phyloP scores from a whole-genome alignment of 2,113 vertebrate species.

The Perccottus glenii region DNA sequence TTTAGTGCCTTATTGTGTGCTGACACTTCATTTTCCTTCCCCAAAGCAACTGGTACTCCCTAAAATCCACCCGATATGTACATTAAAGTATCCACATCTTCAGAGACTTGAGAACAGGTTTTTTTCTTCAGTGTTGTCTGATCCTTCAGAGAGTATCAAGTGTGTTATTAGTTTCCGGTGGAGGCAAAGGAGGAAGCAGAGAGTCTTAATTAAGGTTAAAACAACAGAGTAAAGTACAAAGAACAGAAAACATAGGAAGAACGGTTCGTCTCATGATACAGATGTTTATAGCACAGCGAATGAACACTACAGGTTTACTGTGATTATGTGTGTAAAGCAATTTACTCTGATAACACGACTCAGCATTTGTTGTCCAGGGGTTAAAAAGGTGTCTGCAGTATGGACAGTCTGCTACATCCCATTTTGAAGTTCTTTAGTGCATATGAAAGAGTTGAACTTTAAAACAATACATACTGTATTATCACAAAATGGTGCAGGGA shows the following conservation, averaged over 20 bases:
- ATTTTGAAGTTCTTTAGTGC: too few species aligned
- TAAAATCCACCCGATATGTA: background rate
- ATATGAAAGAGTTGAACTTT: too few species aligned
- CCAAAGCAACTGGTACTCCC: slow-evolving; percentile 5
- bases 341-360: background rate
- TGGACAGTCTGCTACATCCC: too few species aligned
- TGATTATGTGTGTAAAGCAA: too few species aligned
- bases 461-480: too few species aligned
- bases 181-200: background rate
- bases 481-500: too few species aligned
- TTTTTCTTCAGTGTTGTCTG: background rate
- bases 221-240: background rate
- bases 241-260: slow-evolving; percentile 6
- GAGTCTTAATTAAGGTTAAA: background rate
- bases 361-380: background rate
- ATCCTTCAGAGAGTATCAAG: background rate
- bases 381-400: too few species aligned
- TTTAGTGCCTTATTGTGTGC: slow-evolving; percentile 8
- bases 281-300: slow-evolving; percentile 5
- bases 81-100: too few species aligned
- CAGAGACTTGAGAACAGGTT: background rate
- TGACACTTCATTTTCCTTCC: slow-evolving; percentile 27
- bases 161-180: slow-evolving; percentile 2
- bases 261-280: slow-evolving; percentile 12
- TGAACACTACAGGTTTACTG: slow-evolving; percentile 5